Evolutionary conservation across 2,888 invertebrate genomes (phyloP).

Genomic region (Apomyelois bistriatella): DNA sequence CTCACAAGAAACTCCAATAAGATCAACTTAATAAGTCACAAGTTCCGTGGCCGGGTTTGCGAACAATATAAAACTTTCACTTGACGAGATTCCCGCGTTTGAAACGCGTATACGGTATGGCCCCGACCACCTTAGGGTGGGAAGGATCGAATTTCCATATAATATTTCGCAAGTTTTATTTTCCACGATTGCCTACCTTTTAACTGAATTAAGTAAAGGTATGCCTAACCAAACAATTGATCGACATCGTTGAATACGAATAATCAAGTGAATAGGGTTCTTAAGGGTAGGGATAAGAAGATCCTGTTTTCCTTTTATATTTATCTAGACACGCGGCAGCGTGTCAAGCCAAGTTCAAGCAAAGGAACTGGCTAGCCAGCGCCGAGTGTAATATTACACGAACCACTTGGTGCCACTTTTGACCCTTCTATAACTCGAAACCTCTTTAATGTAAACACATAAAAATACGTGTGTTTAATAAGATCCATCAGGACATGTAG

Average conservation of each 20-base stretch:
- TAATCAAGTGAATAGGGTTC: neutral
- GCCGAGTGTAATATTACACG: too few relatives aligned
- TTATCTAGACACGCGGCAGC: too few relatives aligned
- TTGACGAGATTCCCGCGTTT: neutral
- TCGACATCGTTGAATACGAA: neutral
- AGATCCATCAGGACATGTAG: too few relatives aligned
- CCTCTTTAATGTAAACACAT: too few relatives aligned
- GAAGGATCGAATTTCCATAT: constrained; percentile 1
- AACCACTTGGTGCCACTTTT: too few relatives aligned
- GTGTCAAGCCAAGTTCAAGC: too few relatives aligned
- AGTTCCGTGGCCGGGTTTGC: neutral
- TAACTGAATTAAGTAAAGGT: neutral
- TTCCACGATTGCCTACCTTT: neutral
- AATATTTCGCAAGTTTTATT: neutral
- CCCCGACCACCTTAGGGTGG: neutral
- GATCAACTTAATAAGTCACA: neutral
- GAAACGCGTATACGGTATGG: neutral
- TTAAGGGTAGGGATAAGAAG: too few relatives aligned
- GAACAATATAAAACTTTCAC: neutral
- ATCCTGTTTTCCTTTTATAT: too few relatives aligned
- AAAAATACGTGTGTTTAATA: too few relatives aligned
- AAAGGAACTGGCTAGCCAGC: too few relatives aligned
- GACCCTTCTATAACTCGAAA: too few relatives aligned
- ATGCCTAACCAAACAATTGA: neutral
- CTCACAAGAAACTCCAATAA: neutral